Base-by-base conservation (phyloP, 2,113 vertebrate genomes). In the Macheiramphus alcinus region DNA sequence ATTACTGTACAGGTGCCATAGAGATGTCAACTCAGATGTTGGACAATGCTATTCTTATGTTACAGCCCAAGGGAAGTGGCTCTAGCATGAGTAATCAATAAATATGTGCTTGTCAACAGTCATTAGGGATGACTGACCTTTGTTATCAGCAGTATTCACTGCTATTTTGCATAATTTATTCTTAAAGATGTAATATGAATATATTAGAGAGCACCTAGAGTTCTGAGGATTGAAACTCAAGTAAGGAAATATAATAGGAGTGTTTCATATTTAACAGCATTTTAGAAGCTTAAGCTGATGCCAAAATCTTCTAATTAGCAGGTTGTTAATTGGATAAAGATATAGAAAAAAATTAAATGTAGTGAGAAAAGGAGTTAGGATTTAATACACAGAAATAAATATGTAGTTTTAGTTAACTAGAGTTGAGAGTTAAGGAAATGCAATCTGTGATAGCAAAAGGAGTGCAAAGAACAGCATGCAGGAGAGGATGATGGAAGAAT, bases 41-140 rank as follows among this genome's bases (percentile, higher is more conserved):
- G 14, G 36, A 58, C 22, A 32, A 18, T 6, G 7, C 1, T 22
- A n/a, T 73, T 80, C 32, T 45, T 53, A 15, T 5, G 19, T 50
- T 43, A 63, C 20, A 74, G 22, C 1, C 16, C 42, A 78, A 53
- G 7, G 3, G 1, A 72, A 1, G 0, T 16, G 25, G 3, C 6
- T 74, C 13, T 8, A 66, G 7, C 12, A 13, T 22, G 11, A 80
- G 8, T 34, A 62, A 56, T 25, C 16, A 70, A 75, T 19, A 76
- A 34, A 38, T 56, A 43, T 9, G 6, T 78, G 13, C 4, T 47
- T 83, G 12, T 50, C n/a, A 31, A 53, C 6, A 31, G 26, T 52
- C 48, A 62, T 32, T 73, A 31, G 4, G 9, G 7, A n/a, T 61
- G 62, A 40, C 14, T 38, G 58, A 27, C 27, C 21, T 43, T 48